Percentiles rank a stretch among this genome's conserved stretches.
Conservation (phyloP, 1,140 invertebrate species). For the Zelostemma sp. region DNA sequence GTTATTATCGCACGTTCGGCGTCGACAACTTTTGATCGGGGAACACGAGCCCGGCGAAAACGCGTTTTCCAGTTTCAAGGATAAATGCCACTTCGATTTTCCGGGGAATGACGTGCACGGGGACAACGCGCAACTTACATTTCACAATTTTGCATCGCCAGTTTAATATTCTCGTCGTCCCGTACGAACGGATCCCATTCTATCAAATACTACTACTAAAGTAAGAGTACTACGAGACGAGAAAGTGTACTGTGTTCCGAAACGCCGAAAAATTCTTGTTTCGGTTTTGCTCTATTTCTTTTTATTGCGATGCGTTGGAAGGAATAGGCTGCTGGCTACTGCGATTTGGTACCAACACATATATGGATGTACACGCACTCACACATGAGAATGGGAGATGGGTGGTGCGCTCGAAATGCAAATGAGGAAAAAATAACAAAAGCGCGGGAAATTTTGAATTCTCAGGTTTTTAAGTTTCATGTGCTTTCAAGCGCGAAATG, state of each 20-base stretch:
- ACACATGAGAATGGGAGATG: too few relatives aligned
- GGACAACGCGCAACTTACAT: constrained; percentile 18
- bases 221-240: too few relatives aligned
- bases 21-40: constrained; percentile 2
- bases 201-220: constrained; percentile 31
- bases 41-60: neutral
- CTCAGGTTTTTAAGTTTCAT: too few relatives aligned
- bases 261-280: constrained; percentile 10
- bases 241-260: too few relatives aligned
- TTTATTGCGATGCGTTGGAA: too few relatives aligned
- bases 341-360: too few relatives aligned
- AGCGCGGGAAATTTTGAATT: too few relatives aligned
- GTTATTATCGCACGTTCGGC: constrained; percentile 38
- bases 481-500: too few relatives aligned
- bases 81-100: constrained; percentile 5
- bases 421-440: too few relatives aligned
- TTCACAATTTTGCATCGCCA: constrained; percentile 31
- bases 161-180: constrained; percentile 15
- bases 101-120: constrained; percentile 4
- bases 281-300: constrained; percentile 26
- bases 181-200: constrained; percentile 23
- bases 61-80: neutral
- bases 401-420: too few relatives aligned
- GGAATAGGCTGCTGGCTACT: too few relatives aligned
- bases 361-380: too few relatives aligned